Evolutionary conservation across 2,797 vertebrate species (phyloP).

Genomic region (Lepus oiostolus): DNA sequence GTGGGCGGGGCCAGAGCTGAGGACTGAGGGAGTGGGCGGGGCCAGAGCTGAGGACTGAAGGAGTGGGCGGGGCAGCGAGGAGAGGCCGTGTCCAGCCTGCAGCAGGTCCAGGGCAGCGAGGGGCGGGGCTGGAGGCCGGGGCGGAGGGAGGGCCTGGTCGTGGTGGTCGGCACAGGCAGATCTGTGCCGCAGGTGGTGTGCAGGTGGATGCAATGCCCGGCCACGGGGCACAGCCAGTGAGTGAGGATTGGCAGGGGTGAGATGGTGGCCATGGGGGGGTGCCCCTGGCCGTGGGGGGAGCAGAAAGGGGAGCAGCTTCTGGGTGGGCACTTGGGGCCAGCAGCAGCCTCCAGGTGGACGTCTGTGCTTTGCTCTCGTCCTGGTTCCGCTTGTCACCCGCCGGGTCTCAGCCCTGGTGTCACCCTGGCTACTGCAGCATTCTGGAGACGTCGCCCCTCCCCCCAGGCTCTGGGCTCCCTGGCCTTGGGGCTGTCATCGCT

Average conservation of each 20-base stretch:
- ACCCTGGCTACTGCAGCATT: too few species aligned
- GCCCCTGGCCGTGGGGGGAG: neutral
- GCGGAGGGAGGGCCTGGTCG: neutral
- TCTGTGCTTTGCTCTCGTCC: accelerated
- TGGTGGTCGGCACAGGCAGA: accelerated
- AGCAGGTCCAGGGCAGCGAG: accelerated
- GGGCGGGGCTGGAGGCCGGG: neutral
- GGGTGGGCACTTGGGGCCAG: neutral
- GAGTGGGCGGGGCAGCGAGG: neutral
- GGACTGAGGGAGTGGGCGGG: too few species aligned
- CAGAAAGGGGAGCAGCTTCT: neutral
- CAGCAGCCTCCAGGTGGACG: too few species aligned
- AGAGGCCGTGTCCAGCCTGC: too few species aligned
- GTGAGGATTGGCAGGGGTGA: neutral
- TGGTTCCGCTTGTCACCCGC: too few species aligned
- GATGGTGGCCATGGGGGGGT: too few species aligned
- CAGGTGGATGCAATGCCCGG: neutral
- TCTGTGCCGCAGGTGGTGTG: accelerated
- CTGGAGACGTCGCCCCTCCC: too few species aligned
- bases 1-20: too few species aligned
- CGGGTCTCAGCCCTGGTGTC: too few species aligned
- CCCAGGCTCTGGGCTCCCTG: neutral
- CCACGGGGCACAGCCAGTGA: neutral
- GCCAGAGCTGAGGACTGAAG: too few species aligned
- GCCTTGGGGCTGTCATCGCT: neutral